A percentile compares a stretch with the other conserved stretches of the same genome.
Evolutionary conservation across 2,888 invertebrate species (phyloP).

Genomic region (Phaonia tiefii): DNA sequence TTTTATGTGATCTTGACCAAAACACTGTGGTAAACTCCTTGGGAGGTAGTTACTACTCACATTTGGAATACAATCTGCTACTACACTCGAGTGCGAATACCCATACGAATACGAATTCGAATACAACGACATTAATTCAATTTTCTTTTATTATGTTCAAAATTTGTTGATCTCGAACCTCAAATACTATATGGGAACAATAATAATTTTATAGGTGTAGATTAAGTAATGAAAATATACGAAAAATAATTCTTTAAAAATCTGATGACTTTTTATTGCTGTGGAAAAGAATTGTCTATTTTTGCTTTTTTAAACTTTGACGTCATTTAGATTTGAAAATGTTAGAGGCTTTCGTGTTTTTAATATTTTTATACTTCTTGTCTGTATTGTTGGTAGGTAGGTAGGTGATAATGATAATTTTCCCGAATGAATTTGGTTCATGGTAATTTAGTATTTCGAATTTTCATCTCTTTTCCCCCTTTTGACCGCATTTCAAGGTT

Average conservation of each 20-base stretch:
- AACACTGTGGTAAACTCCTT: slow-evolving; percentile 17
- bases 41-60: slow-evolving; percentile 29
- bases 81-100: no score
- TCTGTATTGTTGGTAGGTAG: background rate
- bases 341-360: slow-evolving; percentile 9
- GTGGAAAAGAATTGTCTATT: slow-evolving; percentile 6
- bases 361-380: background rate
- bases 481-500: slow-evolving; percentile 26
- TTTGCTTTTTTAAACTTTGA: slow-evolving; percentile 31
- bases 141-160: no score
- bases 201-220: no score
- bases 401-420: slow-evolving; percentile 17
- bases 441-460: slow-evolving; percentile 3
- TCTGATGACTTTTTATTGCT: slow-evolving; percentile 30
- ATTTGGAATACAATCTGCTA: no score
- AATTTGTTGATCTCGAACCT: no score
- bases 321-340: slow-evolving; percentile 33
- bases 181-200: no score
- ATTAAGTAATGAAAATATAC: no score
- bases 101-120: no score
- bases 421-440: slow-evolving; percentile 8
- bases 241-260: slow-evolving; percentile 18
- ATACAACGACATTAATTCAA: no score
- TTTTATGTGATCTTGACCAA: background rate
- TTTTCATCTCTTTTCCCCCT: background rate